Percentiles rank a stretch among this genome's conserved stretches.
These are phyloP conservation scores for Papilio helenus DNA, from an alignment of 1,140 invertebrate species.

Conservation along the genomic window DNA sequence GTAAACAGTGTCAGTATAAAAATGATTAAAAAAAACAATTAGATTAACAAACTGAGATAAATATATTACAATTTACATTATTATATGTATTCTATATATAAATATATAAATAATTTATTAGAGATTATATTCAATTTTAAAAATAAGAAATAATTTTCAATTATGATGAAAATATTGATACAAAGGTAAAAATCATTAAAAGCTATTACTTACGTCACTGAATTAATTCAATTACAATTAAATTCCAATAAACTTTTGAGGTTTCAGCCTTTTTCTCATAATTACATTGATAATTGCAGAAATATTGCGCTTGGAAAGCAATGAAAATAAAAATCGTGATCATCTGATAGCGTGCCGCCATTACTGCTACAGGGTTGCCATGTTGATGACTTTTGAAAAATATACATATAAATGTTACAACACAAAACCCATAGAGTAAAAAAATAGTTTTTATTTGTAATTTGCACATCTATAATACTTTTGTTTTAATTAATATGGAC, in stretches of 20 bases:
- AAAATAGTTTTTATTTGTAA: no score
- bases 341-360: constrained; percentile 42
- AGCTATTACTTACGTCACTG: background rate
- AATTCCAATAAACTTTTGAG: constrained; percentile 10
- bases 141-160: background rate
- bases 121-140: background rate
- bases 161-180: background rate
- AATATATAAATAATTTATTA: no score
- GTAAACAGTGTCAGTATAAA: no score
- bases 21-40: no score
- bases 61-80: no score
- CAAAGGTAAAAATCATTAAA: constrained; percentile 2
- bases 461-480: no score
- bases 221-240: constrained; percentile 10
- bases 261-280: constrained; percentile 20
- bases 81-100: no score
- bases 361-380: constrained; percentile 31
- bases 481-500: no score
- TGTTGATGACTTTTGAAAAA: constrained; percentile 7
- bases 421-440: no score
- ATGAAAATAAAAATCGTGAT: constrained; percentile 39
- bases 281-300: constrained; percentile 27
- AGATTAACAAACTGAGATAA: no score
- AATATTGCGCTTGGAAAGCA: constrained; percentile 20
- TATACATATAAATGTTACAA: background rate